A percentile compares a stretch with the other conserved stretches of the same genome.
Evolutionary conservation across 2,797 vertebrate species (phyloP).

Genomic region (Tokudaia muenninki): DNA sequence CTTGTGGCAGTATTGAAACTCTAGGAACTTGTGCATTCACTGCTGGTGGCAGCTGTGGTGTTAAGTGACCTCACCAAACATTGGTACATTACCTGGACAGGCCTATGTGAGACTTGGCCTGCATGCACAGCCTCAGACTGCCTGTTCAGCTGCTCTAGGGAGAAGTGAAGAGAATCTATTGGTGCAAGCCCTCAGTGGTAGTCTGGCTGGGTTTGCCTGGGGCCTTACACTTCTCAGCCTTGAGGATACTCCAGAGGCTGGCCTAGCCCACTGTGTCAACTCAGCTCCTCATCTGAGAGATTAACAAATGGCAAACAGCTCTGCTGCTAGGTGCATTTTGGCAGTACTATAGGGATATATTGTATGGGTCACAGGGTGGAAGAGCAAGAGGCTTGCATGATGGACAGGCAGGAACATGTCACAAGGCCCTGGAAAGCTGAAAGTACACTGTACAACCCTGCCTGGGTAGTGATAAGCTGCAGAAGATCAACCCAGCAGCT

Average conservation of each 20-base stretch:
- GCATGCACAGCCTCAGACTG: not conserved
- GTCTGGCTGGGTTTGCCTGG: not conserved
- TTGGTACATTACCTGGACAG: not conserved
- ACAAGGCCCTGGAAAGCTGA: not conserved
- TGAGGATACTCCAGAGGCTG: not conserved
- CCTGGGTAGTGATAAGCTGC: not conserved
- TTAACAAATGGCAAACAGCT: not conserved
- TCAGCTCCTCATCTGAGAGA: not conserved
- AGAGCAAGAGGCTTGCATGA: not conserved
- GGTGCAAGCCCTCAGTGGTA: not conserved
- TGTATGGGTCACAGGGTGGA: not conserved
- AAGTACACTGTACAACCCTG: not conserved
- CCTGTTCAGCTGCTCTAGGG: not conserved
- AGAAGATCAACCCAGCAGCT: not conserved
- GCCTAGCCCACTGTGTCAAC: not conserved
- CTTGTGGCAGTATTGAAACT: not conserved
- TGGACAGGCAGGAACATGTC: not conserved
- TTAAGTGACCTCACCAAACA: not conserved
- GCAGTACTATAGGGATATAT: not conserved
- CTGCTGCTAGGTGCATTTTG: not conserved
- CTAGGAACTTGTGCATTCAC: not conserved
- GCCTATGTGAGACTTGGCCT: not conserved
- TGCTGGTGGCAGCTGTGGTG: not conserved
- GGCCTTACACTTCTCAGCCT: not conserved
- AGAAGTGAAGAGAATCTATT: not conserved